Percentiles rank a stretch among this genome's conserved stretches.
phyloP scores from a whole-genome alignment of 2,113 vertebrate genomes.

The Alethe diademata region DNA sequence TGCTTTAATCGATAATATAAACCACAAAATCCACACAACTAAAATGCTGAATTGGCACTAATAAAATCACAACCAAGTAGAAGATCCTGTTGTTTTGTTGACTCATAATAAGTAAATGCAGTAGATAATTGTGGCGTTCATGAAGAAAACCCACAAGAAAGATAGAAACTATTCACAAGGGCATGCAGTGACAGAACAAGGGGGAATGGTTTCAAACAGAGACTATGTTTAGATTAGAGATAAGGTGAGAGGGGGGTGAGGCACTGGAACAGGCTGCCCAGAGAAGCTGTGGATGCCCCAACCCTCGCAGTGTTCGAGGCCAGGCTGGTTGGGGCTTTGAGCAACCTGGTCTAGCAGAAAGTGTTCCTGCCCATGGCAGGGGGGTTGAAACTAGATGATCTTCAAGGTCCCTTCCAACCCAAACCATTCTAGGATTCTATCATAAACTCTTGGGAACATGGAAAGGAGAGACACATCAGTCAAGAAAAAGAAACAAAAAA shows the following conservation, averaged over 20 bases:
- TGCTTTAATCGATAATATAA: not conserved
- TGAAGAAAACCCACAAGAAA: not conserved
- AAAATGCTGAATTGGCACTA: not conserved
- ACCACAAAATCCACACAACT: not conserved
- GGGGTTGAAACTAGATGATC: not conserved
- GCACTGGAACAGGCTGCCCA: not conserved
- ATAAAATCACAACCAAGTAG: not conserved
- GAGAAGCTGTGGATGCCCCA: not conserved
- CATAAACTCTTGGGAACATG: not conserved
- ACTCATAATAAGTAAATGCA: not conserved
- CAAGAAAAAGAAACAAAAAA: not conserved
- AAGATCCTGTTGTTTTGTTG: not conserved
- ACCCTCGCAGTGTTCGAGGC: not conserved
- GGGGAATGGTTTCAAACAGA: not conserved
- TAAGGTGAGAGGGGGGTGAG: not conserved
- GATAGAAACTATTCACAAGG: not conserved
- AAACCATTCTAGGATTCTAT: not conserved
- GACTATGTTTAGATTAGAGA: not conserved
- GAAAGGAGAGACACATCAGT: not conserved
- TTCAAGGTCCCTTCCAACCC: not conserved
- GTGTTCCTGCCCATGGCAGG: not conserved
- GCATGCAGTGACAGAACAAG: not conserved
- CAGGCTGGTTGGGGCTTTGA: not conserved
- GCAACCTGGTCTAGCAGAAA: not conserved
- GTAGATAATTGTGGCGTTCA: not conserved